Evolutionary conservation across 2,113 vertebrate species (phyloP), one percentile per base, ranked within the genome.

Genomic region (Miniopterus natalensis): DNA sequence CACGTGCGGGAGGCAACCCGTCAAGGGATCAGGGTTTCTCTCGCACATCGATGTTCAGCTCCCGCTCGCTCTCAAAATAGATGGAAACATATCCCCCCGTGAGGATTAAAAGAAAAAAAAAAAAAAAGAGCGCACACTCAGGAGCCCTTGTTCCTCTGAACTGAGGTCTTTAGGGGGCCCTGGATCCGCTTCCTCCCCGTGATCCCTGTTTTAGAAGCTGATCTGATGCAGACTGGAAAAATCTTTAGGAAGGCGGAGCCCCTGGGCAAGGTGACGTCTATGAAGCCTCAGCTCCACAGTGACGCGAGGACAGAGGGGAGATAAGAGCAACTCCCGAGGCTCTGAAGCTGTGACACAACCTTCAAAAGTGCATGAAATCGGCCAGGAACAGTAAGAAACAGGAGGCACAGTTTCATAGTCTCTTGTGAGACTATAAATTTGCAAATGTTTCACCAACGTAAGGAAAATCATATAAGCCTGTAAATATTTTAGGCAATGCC

Each of bases 331-430:
- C 42, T 7, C n/a, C 47, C 27, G 10, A 81, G 57, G 80, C 59
- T 2, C 29, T 51, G 12, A 18, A 42, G n/a, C 66, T 75, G 73
- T 53, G 12, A 53, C 27, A 57, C 94, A 79, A 27, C 40, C 88
- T 18, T 80, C 70, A n/a, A 80, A 85, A 36, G 18, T 36, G 23
- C 5, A 8, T 78, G 5, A 65, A 80, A 27, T 18, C 6, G 3
- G 17, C 15, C 42, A 49, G 27, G 17, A 74, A 65, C 36, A 42
- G 51, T 42, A 94, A 61, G 81, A 84, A 77, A 90, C 12, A 88
- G 91, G 75, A 92, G 59, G 14, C 8, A 63, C 11, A 53, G 8
- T 40, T 61, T 36, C 36, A 36, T 23, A 9, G 17, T 45, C 66
- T 78, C 61, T 47, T 31, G 18, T 66, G 74, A 75, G 25, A 79